Conservation (phyloP, 2,888 invertebrate species). For the Sisyra terminalis region DNA sequence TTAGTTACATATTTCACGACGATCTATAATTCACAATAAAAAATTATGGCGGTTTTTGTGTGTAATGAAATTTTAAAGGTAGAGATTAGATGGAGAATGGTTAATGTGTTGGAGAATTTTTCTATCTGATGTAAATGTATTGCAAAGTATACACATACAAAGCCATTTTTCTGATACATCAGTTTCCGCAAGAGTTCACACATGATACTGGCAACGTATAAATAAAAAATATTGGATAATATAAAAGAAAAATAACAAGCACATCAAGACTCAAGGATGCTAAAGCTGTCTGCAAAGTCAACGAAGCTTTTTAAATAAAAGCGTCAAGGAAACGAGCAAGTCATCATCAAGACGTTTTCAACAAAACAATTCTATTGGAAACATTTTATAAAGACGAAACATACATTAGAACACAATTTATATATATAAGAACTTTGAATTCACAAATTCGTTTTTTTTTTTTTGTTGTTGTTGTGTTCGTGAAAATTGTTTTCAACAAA, state of each 20-base stretch:
- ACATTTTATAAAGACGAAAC: not conserved
- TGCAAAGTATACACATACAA: constrained; percentile 1
- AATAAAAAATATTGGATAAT: not conserved
- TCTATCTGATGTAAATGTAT: not conserved
- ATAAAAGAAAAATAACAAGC: not conserved
- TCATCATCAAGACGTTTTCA: constrained; percentile 3
- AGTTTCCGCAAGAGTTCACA: constrained; percentile 2
- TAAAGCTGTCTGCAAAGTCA: not conserved
- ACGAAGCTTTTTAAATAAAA: not conserved
- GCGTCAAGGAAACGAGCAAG: constrained; percentile 2
- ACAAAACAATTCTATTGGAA: constrained; percentile 2
- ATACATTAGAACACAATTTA: too few species aligned
- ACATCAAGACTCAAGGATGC: not conserved
- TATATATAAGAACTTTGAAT: too few species aligned
- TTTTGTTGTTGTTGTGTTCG: too few species aligned
- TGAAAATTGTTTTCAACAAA: too few species aligned
- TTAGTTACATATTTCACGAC: too few species aligned
- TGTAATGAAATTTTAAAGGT: too few species aligned
- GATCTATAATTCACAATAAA: too few species aligned
- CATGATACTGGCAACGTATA: not conserved
- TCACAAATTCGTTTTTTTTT: too few species aligned
- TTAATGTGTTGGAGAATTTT: not conserved
- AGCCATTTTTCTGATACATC: constrained; percentile 1
- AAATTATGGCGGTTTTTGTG: too few species aligned
- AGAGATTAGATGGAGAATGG: not conserved